Conservation (phyloP, 2,797 vertebrate species). For the Setipinna tenuifilis region DNA sequence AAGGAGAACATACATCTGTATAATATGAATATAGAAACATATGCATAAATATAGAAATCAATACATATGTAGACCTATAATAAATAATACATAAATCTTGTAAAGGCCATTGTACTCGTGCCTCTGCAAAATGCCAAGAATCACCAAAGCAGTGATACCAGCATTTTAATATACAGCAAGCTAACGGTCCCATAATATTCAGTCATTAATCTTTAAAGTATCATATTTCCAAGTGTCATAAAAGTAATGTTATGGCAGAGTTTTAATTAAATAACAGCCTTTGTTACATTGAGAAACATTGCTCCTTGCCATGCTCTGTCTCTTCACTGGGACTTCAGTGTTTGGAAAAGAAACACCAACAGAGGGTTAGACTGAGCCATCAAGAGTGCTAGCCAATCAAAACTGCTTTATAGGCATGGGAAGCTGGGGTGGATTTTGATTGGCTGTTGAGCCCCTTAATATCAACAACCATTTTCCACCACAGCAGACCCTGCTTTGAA, state of each 20-base stretch:
- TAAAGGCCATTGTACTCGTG: not conserved
- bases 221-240: not conserved
- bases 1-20: no score
- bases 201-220: not conserved
- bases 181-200: not conserved
- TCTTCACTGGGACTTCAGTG: not conserved
- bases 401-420: no score
- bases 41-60: no score
- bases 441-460: not conserved
- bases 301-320: not conserved
- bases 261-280: not conserved
- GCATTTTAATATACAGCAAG: not conserved
- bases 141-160: not conserved
- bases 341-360: not conserved
- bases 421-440: no score
- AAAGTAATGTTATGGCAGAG: not conserved
- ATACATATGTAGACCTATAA: no score
- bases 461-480: not conserved
- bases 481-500: not conserved
- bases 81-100: not conserved
- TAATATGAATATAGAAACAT: no score
- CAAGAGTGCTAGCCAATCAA: no score
- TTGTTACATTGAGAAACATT: not conserved
- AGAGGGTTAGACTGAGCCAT: no score
- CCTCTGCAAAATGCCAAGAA: not conserved